phyloP scores from a whole-genome alignment of 2,797 vertebrate species.

The Bradypodion pumilum region DNA sequence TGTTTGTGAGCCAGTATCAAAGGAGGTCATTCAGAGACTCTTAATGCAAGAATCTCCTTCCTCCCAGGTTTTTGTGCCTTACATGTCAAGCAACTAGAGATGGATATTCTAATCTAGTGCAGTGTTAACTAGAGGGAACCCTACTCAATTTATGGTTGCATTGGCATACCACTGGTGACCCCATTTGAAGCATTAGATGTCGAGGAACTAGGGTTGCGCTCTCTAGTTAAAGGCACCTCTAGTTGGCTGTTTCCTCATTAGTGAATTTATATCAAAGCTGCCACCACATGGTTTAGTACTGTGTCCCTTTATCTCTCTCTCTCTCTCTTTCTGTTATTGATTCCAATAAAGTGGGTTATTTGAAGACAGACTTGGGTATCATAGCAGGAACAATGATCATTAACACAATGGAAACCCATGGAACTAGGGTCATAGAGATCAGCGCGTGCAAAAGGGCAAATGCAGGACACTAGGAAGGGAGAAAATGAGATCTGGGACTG shows the following conservation, averaged over 20 bases:
- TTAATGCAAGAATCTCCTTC: neutral
- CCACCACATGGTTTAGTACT: slow-evolving; percentile 68
- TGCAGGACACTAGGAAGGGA: neutral
- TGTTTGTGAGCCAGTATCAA: slow-evolving; percentile 1
- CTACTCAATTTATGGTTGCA: neutral
- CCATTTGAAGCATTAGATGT: slow-evolving; percentile 55
- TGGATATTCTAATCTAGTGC: fast-evolving
- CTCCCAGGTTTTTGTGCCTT: neutral
- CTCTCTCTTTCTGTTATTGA: slow-evolving; percentile 63
- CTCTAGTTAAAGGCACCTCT: slow-evolving; percentile 64
- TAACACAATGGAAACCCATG: slow-evolving; percentile 43
- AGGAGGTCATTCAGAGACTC: slow-evolving; percentile 1
- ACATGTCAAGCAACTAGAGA: neutral
- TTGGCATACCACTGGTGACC: slow-evolving; percentile 51
- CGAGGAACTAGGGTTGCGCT: no score
- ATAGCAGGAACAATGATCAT: slow-evolving; percentile 39
- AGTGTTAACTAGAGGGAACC: slow-evolving; percentile 3
- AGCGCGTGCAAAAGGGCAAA: slow-evolving; percentile 1
- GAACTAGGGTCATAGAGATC: neutral
- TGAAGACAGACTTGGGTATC: slow-evolving; percentile 58
- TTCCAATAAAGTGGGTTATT: slow-evolving; percentile 74
- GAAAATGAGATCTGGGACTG: neutral
- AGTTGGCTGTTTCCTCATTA: slow-evolving; percentile 60
- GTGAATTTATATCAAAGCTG: slow-evolving; percentile 74
- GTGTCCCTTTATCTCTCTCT: neutral